phyloP scores from a whole-genome alignment of 1,140 invertebrate genomes.

The Eriocheir sinensis region DNA sequence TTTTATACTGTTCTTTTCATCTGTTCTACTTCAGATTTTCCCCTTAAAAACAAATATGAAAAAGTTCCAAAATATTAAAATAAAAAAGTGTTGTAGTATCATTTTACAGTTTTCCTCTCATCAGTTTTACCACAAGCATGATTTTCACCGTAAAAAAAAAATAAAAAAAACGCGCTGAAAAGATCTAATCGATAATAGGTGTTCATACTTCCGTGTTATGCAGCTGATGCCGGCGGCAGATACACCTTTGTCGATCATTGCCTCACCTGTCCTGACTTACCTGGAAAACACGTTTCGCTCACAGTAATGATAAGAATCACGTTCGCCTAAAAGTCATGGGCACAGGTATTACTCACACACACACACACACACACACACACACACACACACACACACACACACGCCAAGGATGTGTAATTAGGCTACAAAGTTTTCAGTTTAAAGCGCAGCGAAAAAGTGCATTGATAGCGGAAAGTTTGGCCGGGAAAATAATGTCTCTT shows the following conservation, averaged over 20 bases:
- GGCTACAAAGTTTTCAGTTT: not conserved
- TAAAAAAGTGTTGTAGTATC: no score
- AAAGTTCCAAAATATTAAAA: no score
- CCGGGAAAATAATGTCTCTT: not conserved
- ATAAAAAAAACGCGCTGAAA: no score
- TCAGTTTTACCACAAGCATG: no score
- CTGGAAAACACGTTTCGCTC: not conserved
- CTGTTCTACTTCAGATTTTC: no score
- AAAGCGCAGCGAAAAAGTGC: not conserved
- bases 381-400: not conserved
- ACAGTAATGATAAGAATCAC: not conserved
- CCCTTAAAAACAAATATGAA: no score
- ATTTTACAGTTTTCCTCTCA: no score
- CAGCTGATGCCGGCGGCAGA: not conserved
- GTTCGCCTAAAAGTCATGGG: not conserved
- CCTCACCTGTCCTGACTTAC: not conserved
- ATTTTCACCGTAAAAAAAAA: not conserved
- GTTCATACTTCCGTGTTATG: no score
- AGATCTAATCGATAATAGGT: no score
- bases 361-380: slow-evolving; percentile 22
- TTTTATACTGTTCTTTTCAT: no score
- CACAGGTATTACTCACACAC: not conserved
- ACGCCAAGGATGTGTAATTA: not conserved
- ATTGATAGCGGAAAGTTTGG: not conserved
- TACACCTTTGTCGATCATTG: not conserved